Percentiles rank a stretch among this genome's conserved stretches.
These are phyloP conservation scores for Pionites leucogaster DNA, from an alignment of 2,113 vertebrate species.

Conservation along the genomic window DNA sequence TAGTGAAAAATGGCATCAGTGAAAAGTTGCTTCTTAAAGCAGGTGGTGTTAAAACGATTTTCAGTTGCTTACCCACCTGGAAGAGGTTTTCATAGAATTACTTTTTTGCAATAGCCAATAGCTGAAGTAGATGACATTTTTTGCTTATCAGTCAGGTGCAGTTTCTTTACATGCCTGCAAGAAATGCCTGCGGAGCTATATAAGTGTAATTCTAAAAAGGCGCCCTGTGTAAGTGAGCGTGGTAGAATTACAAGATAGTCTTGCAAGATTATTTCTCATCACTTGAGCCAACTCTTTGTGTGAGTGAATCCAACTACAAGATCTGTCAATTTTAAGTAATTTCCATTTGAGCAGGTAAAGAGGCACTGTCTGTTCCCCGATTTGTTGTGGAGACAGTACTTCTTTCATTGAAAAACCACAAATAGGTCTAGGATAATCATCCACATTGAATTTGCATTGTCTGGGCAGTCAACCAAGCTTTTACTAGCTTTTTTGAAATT, in stretches of 20 bases:
- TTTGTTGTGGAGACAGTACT: neutral
- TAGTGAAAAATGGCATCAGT: neutral
- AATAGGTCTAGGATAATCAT: neutral
- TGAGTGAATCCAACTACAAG: neutral
- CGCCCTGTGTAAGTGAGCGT: neutral
- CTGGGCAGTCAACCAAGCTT: neutral
- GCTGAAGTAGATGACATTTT: neutral
- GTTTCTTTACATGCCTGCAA: neutral
- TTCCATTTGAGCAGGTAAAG: neutral
- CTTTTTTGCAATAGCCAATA: neutral
- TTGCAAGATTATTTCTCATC: neutral
- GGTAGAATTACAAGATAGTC: neutral
- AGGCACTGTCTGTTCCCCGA: neutral
- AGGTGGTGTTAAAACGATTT: neutral
- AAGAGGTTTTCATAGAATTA: neutral
- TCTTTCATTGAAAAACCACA: neutral
- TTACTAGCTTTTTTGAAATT: neutral
- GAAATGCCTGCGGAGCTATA: neutral
- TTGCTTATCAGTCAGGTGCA: neutral
- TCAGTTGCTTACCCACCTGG: neutral
- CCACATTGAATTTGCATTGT: neutral
- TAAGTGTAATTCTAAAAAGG: neutral
- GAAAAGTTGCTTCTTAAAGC: neutral
- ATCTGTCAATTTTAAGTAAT: neutral
- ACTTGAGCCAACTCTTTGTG: neutral